Conservation (phyloP, 2,113 vertebrate genomes). For the Alosa alosa region DNA sequence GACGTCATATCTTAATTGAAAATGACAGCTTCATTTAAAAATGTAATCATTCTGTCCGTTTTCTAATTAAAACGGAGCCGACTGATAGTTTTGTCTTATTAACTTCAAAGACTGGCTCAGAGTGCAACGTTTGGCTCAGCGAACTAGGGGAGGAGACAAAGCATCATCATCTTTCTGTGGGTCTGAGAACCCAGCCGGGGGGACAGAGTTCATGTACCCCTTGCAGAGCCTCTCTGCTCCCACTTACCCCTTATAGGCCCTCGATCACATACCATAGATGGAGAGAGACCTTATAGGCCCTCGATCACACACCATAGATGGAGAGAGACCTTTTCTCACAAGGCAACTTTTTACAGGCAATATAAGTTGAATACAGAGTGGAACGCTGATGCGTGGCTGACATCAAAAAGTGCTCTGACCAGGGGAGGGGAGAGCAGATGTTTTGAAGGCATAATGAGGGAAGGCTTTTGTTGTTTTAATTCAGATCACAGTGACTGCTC, state of each 20-base stretch:
- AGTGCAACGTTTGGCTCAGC: background rate
- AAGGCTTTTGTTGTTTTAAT: background rate
- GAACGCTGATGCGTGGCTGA: background rate
- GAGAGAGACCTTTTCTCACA: background rate
- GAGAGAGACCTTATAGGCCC: background rate
- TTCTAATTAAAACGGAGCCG: slow-evolving; percentile 75
- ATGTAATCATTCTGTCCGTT: slow-evolving; percentile 75
- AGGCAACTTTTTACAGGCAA: background rate
- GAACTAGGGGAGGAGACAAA: slow-evolving; percentile 3
- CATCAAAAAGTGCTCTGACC: background rate
- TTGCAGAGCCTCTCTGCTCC: background rate
- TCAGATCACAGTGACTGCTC: background rate
- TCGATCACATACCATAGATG: background rate
- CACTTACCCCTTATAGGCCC: background rate
- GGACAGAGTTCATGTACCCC: slow-evolving; percentile 10
- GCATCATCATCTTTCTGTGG: background rate
- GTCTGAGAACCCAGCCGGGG: background rate
- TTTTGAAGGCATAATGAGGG: background rate
- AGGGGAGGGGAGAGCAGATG: background rate
- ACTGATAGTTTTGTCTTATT: slow-evolving; percentile 78
- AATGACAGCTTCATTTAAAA: slow-evolving; percentile 80
- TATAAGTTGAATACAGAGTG: background rate
- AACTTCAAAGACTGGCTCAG: slow-evolving; percentile 69
- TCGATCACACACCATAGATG: background rate
- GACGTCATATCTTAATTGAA: slow-evolving; percentile 76